A percentile compares a stretch with the other conserved stretches of the same genome.
Conservation (phyloP, 2,113 vertebrate genomes). For the Alligator mississippiensis region DNA sequence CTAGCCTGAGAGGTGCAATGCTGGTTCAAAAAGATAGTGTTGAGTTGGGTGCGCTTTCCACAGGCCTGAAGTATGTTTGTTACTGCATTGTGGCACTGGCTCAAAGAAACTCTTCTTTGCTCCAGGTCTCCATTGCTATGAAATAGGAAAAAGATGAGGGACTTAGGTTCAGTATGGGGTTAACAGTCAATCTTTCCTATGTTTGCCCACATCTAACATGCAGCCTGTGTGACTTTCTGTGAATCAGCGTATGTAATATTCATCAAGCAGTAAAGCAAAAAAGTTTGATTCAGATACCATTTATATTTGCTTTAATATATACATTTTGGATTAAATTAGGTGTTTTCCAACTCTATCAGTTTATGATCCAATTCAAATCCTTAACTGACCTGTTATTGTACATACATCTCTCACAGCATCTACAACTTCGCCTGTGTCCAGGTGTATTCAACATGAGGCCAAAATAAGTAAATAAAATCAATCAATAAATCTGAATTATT, state of each 20-base stretch:
- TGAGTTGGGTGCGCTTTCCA: background rate
- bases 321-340: too few species aligned
- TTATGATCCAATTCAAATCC: constrained; percentile 7
- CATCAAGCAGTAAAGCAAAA: constrained; percentile 5
- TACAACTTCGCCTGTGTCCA: background rate
- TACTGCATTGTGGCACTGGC: background rate
- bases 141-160: background rate
- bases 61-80: background rate
- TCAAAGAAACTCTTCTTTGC: background rate
- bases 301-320: background rate
- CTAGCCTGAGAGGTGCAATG: background rate
- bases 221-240: background rate
- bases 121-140: background rate
- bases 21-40: background rate
- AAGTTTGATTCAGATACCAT: background rate
- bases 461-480: background rate
- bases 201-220: background rate
- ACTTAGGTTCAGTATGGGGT: background rate
- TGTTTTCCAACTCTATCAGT: background rate
- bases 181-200: background rate
- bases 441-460: background rate
- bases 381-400: background rate
- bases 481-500: background rate
- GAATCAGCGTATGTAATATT: constrained; percentile 2
- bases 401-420: background rate